These are phyloP conservation scores for Geophilus truncorum DNA, from an alignment of 2,888 invertebrate species.

Conservation along the genomic window DNA sequence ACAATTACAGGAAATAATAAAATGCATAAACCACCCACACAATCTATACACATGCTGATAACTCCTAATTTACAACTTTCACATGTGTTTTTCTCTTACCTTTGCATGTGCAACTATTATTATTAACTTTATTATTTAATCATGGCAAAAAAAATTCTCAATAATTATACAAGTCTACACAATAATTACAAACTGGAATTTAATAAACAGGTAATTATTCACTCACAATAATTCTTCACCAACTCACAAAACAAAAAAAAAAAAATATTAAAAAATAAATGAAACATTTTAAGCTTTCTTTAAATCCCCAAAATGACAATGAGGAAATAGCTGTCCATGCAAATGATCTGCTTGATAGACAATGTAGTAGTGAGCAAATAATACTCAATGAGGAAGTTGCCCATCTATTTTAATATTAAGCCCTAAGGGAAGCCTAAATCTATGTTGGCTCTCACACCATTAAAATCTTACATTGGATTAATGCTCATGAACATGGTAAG, in stretches of 20 bases:
- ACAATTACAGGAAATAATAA: not conserved
- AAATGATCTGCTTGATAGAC: slow-evolving; percentile 14
- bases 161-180: too few species aligned
- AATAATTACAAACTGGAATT: too few species aligned
- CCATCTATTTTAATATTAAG: slow-evolving; percentile 1
- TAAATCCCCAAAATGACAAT: not conserved
- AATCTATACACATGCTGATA: not conserved
- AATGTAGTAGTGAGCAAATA: slow-evolving; percentile 12
- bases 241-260: not conserved
- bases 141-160: too few species aligned
- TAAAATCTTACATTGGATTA: not conserved
- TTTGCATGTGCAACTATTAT: too few species aligned
- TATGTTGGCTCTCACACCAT: slow-evolving; percentile 16
- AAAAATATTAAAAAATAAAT: not conserved
- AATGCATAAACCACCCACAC: not conserved
- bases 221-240: too few species aligned
- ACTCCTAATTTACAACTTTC: not conserved
- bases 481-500: not conserved
- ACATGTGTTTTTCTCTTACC: too few species aligned
- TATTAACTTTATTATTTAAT: too few species aligned
- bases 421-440: slow-evolving; percentile 11
- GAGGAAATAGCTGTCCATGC: slow-evolving; percentile 15
- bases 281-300: not conserved
- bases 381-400: slow-evolving; percentile 16
- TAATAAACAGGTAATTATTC: too few species aligned